These are phyloP conservation scores for Saturnia japonica DNA, from an alignment of 2,888 invertebrate genomes.

Conservation along the genomic window DNA sequence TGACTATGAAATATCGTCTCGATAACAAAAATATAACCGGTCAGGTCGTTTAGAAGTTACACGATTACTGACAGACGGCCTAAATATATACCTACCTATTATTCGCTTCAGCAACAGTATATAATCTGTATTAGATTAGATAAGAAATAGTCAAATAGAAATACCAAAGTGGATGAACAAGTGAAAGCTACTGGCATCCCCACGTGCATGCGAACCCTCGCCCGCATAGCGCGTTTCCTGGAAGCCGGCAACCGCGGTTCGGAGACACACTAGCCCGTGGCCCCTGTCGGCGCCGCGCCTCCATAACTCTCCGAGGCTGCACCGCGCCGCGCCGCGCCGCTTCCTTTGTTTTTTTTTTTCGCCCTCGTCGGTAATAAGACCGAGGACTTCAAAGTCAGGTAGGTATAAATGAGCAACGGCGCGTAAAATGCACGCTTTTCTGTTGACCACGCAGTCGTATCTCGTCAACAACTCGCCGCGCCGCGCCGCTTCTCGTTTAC, in stretches of 20 bases:
- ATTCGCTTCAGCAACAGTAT: too few species aligned
- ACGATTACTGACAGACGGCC: too few species aligned
- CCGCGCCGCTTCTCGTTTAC: not conserved
- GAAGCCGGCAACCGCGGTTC: constrained; percentile 55
- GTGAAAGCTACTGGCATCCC: not conserved
- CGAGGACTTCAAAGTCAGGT: constrained; percentile 76
- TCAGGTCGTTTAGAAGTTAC: too few species aligned
- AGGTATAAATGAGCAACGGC: constrained; percentile 63
- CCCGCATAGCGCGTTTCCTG: constrained; percentile 69
- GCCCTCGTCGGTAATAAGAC: constrained; percentile 67
- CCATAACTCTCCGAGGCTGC: constrained; percentile 71
- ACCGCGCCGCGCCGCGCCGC: constrained; percentile 44
- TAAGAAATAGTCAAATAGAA: constrained; percentile 13
- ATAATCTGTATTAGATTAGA: too few species aligned
- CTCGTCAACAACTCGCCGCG: constrained; percentile 33
- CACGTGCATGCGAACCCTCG: constrained; percentile 40
- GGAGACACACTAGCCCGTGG: constrained; percentile 55
- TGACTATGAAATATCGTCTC: too few species aligned
- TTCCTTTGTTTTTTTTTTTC: constrained; percentile 71
- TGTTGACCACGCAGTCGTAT: constrained; percentile 62
- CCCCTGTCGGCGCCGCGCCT: constrained; percentile 73
- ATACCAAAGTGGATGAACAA: not conserved
- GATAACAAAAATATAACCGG: too few species aligned
- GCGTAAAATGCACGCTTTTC: constrained; percentile 49
- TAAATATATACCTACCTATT: too few species aligned